Base-by-base conservation (phyloP, 37 sponge, comb jelly and placozoan genomes). In the Halichondria panicea region DNA sequence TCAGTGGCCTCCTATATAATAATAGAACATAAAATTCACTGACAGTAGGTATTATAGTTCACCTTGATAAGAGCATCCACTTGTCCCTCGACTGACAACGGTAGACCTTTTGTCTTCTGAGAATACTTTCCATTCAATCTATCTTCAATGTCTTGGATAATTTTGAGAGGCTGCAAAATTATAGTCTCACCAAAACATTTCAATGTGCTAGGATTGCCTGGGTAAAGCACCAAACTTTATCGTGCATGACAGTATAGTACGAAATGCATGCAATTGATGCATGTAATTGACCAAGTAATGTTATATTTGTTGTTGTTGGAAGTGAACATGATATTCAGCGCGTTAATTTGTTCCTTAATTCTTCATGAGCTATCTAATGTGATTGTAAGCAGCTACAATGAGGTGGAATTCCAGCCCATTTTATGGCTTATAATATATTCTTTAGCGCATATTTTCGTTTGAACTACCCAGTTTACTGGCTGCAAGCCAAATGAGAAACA, bases 41-140 rank as follows among this genome's bases (percentile, higher is more conserved):
- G n/a, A n/a, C n/a, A n/a, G n/a, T n/a, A n/a, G n/a, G n/a, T n/a
- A 31, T 4, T 63, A 0, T 31, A 6, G 24, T 25, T 18, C 63
- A 86, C 95, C 83, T 89, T 76, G 18, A 93, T 93, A 4, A 93
- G 78, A 30, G 56, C 54, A 73, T 91, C 84, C 1, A 94, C 94
- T 72, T 93, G 97, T 70, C 97, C 94, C 56, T 90, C 91, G 3
- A 93, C 79, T 18, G 97, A 96, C 21, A 96, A 70, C 0, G 97
- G 94, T 0, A 88, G 71, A 12, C 82, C 92, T 59, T 90, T 95
- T 0, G 76, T 55, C 27, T 80, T 77, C 37, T 62, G 46, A 38
- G 43, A 76, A 24, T 19, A 34, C 35, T 91, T 86, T 22, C 97
- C 97, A 30, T 87, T 73, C 68, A 96, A 53, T 33, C 91, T 80